Evolutionary conservation across 2,888 invertebrate species (phyloP), one percentile per base, ranked within the genome.

Genomic region (Coecobrya sp.): DNA sequence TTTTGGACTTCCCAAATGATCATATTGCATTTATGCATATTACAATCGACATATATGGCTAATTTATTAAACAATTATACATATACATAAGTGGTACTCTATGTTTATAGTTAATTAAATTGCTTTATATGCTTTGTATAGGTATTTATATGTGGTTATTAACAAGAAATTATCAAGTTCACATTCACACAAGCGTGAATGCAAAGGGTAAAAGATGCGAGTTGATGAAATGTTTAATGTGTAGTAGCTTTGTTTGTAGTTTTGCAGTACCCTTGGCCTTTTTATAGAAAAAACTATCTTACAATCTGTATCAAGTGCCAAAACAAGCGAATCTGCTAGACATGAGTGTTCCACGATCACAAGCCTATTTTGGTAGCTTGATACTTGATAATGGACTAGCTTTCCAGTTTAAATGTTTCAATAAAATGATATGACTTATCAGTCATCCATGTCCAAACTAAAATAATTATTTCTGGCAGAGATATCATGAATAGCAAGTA

Each of bases 251-350:
- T n/a, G 16, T 30, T 10, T 5, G 19, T 62, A 22, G 2, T 30
- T 30, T 10, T 68, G 16, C 16, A 13, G 59, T 62, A 62, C 70
- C 70, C 70, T 70, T 70, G 70, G 70, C 70, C 70, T 70, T 70
- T 19, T 70, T 70, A 10, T 13, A 49, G 13, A 49, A 70, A 16
- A 70, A 70, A n/a, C 7, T 36, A 4, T 19, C 27, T 36, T 42
- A 1, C 2, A n/a, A n/a, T n/a, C 0, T 68, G 42, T 70, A 27
- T 70, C 36, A 42, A 19, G 42, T 70, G 36, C 19, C 70, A 42
- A 42, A n/a, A 68, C 68, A 68, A 30, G 68, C 30, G 30, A 62
- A 62, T 62, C 62, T 62, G 62, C 62, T 65, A 68, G 30, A 68
- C 30, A 30, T 1, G 8, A 68, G 16, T 11, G 27, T 27, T 65